Evolutionary conservation across 2,113 vertebrate species (phyloP), one percentile per base, ranked within the genome.

Genomic region (Engraulis encrasicolus): DNA sequence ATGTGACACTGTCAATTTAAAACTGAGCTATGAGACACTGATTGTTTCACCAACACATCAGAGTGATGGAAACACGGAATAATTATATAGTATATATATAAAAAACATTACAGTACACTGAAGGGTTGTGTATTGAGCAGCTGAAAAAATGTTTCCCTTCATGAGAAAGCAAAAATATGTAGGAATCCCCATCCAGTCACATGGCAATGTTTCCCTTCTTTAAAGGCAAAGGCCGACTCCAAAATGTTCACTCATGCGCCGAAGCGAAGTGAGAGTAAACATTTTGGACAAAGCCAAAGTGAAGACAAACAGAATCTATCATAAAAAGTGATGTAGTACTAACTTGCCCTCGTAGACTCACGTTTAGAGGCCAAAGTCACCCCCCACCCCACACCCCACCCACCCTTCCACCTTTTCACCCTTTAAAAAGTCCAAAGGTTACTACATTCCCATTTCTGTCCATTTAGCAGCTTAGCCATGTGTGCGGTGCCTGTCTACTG

Each of bases 251-350:
- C n/a, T n/a, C n/a, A n/a, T n/a, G n/a, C n/a, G n/a, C n/a, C n/a
- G n/a, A n/a, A n/a, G n/a, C n/a, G n/a, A n/a, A n/a, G n/a, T n/a
- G n/a, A n/a, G n/a, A n/a, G n/a, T n/a, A n/a, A n/a, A n/a, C n/a
- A n/a, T n/a, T n/a, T n/a, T n/a, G n/a, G n/a, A 34, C 14, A 74
- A 74, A 74, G 66, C 27, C 66, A 74, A 74, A 34, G 66, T 74
- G 66, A 74, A 74, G 66, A 31, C 66, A 74, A 74, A 74, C 11
- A 31, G 12, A 74, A n/a, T n/a, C n/a, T 27, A 74, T 74, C 40
- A 74, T 34, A 3, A 74, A 74, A 74, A 15, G 66, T 74, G 66
- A 74, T 34, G 9, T 6, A 74, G 15, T 31, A 74, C 27, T 15
- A 31, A 74, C 23, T 31, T 74, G 66, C 31, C 27, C 66, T 34